A percentile compares a stretch with the other conserved stretches of the same genome.
These are phyloP conservation scores for Tachysurus fulvidraco DNA, from an alignment of 2,113 vertebrate species.

Conservation along the genomic window DNA sequence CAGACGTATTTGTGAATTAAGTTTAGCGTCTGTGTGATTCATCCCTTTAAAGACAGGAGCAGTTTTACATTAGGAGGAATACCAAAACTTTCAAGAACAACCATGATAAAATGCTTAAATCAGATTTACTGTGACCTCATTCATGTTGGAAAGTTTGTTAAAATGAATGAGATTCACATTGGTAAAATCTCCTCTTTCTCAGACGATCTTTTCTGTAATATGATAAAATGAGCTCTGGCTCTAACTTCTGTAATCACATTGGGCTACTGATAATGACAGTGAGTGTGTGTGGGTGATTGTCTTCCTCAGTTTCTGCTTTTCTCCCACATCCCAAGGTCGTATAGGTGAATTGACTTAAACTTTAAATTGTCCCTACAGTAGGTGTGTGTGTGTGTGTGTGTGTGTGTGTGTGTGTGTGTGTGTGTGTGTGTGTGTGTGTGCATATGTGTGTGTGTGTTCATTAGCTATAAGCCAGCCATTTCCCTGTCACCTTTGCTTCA, in stretches of 20 bases:
- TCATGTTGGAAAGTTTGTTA: neutral
- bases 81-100: neutral
- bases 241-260: neutral
- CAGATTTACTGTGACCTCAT: neutral
- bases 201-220: neutral
- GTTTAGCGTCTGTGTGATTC: neutral
- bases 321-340: too few relatives aligned
- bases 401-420: neutral
- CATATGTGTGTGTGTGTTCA: neutral
- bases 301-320: too few relatives aligned
- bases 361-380: too few relatives aligned
- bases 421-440: too few relatives aligned
- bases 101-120: neutral
- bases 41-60: neutral
- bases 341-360: too few relatives aligned
- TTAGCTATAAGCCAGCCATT: neutral
- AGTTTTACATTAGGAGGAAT: neutral
- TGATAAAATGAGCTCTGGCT: neutral
- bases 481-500: neutral
- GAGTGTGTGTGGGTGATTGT: neutral
- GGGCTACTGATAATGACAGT: neutral
- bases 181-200: neutral
- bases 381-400: too few relatives aligned
- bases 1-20: neutral
- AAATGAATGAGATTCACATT: neutral